A percentile compares a stretch with the other conserved stretches of the same genome.
These are phyloP conservation scores for Cyprinodon tularosa DNA, from an alignment of 2,113 vertebrate genomes.

Conservation along the genomic window DNA sequence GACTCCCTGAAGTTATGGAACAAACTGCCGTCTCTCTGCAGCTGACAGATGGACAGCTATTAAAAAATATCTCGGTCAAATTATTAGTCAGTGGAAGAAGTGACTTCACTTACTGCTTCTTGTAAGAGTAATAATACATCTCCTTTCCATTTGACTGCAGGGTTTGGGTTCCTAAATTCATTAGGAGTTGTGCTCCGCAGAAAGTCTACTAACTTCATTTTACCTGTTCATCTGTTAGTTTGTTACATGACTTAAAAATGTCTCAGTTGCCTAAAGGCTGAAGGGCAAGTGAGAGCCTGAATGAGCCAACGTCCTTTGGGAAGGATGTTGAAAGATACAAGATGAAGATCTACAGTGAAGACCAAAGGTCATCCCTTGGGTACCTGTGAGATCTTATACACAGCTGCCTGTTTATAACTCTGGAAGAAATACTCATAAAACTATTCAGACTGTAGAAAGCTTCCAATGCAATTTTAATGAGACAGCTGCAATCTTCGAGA, in stretches of 20 bases:
- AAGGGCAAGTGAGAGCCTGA: constrained; percentile 56
- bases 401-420: constrained; percentile 56
- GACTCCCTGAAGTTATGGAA: constrained; percentile 48
- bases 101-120: constrained; percentile 38
- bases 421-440: constrained; percentile 39
- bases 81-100: constrained; percentile 62
- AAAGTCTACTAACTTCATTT: constrained; percentile 25
- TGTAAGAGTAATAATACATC: constrained; percentile 48
- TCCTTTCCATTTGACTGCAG: constrained; percentile 46
- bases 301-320: constrained; percentile 38
- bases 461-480: constrained; percentile 75
- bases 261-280: constrained; percentile 42
- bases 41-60: constrained; percentile 54
- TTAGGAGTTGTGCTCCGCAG: constrained; percentile 44
- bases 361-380: constrained; percentile 55
- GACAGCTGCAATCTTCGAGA: constrained; percentile 59
- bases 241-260: constrained; percentile 20
- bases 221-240: constrained; percentile 41
- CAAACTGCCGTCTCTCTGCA: constrained; percentile 35
- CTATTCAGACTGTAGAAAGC: constrained; percentile 54
- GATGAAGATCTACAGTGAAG: constrained; percentile 54
- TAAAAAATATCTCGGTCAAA: constrained; percentile 53
- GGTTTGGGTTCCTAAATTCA: constrained; percentile 52
- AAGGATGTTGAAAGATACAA: constrained; percentile 15
- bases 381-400: constrained; percentile 41